Evolutionary conservation across 1,140 invertebrate genomes (phyloP).

Genomic region (Kradibia gibbosae): DNA sequence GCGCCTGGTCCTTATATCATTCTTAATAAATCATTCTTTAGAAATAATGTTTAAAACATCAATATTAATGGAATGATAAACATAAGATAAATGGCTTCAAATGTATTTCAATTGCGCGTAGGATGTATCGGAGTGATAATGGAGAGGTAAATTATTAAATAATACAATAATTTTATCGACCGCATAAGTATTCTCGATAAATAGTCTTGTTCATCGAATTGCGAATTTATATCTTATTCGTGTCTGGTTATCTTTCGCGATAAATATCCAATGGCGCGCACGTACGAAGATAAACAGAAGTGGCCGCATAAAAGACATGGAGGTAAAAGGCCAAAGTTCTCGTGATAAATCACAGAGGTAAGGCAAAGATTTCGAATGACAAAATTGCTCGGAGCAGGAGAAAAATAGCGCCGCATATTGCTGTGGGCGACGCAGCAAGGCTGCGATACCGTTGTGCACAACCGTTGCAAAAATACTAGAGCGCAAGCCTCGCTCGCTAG

Average conservation of each 20-base stretch:
- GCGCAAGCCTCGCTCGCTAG: neutral
- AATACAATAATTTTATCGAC: neutral
- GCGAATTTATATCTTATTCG: neutral
- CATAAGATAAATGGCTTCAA: neutral
- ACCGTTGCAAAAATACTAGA: constrained; percentile 29
- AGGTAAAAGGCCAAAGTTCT: neutral
- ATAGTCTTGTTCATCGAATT: neutral
- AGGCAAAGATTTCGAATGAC: constrained; percentile 29
- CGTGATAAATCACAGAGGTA: constrained; percentile 33
- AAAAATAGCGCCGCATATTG: constrained; percentile 39
- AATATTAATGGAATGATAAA: neutral
- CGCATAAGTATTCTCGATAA: neutral
- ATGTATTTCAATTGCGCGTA: neutral
- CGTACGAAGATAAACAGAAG: neutral
- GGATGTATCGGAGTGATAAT: neutral
- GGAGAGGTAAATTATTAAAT: neutral
- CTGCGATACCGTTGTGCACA: neutral
- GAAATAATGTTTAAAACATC: neutral
- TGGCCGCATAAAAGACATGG: neutral
- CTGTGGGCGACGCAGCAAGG: neutral
- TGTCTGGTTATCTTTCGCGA: neutral
- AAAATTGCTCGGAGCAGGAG: constrained; percentile 46
- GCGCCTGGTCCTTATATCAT: neutral
- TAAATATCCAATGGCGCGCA: neutral
- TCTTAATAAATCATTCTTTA: neutral